Percentiles rank a stretch among this genome's conserved stretches.
phyloP scores from a whole-genome alignment of 2,113 vertebrate species.

The Ornithorhynchus anatinus region DNA sequence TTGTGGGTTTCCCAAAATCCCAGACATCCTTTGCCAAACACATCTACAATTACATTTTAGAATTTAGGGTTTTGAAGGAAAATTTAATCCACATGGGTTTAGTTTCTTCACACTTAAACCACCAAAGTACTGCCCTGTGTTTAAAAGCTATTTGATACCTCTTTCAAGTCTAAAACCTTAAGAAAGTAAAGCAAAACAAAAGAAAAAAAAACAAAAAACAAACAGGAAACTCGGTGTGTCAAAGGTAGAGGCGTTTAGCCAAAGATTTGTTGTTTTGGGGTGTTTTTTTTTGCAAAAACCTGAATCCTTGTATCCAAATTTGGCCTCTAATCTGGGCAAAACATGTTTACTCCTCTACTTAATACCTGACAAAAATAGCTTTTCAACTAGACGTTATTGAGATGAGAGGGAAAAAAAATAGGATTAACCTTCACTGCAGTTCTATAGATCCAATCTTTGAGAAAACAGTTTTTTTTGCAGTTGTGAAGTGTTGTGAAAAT shows the following conservation, averaged over 20 bases:
- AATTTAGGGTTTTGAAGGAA: not conserved
- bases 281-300: not conserved
- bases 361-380: not conserved
- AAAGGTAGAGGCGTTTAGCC: no score
- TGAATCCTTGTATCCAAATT: not conserved
- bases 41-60: not conserved
- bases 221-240: no score
- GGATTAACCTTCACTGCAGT: not conserved
- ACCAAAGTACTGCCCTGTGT: not conserved
- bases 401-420: not conserved
- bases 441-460: not conserved
- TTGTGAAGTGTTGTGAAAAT: not conserved
- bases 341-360: not conserved
- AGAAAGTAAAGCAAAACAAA: no score
- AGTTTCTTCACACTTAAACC: not conserved
- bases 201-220: no score
- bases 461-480: slow-evolving; percentile 7
- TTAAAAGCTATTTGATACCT: slow-evolving; percentile 1
- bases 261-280: not conserved
- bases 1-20: slow-evolving; percentile 4
- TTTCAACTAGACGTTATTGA: slow-evolving; percentile 17
- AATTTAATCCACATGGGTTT: not conserved
- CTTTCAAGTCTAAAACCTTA: no score
- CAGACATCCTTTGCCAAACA: not conserved
- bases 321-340: not conserved